Percentiles rank a stretch among this genome's conserved stretches.
Conservation (phyloP, 2,888 invertebrate genomes). For the Dascillus cervinus region DNA sequence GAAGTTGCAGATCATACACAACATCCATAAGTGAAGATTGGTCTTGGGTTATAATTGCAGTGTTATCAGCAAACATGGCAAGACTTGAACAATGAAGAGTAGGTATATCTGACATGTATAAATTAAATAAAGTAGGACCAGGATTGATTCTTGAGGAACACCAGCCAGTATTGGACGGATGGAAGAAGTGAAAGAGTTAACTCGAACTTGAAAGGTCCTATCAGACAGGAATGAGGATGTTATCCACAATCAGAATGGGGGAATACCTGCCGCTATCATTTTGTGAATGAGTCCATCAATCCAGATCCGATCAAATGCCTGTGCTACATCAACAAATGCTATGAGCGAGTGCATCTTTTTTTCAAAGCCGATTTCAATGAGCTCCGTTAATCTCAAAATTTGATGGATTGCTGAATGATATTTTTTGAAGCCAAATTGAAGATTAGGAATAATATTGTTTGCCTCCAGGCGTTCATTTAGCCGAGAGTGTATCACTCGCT, state of each 20-base stretch:
- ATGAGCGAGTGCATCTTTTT: too few relatives aligned
- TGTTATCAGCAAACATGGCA: slow-evolving; percentile 2
- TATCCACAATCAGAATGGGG: not conserved
- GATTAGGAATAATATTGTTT: slow-evolving; percentile 1
- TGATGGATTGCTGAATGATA: too few relatives aligned
- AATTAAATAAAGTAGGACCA: slow-evolving; percentile 1
- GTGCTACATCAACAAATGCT: too few relatives aligned
- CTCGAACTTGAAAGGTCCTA: slow-evolving; percentile 1
- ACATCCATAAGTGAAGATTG: slow-evolving; percentile 1
- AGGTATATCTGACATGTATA: not conserved
- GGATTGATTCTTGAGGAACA: slow-evolving; percentile 2
- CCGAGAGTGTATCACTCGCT: not conserved
- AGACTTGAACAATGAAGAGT: not conserved
- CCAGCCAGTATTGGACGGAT: not conserved
- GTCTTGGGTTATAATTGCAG: not conserved
- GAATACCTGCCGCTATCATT: not conserved
- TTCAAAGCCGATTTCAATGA: too few relatives aligned
- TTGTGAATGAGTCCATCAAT: not conserved
- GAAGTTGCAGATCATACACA: not conserved
- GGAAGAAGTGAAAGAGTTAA: not conserved
- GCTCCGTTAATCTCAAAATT: too few relatives aligned
- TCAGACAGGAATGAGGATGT: not conserved
- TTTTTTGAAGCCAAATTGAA: too few relatives aligned
- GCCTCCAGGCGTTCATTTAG: slow-evolving; percentile 1
- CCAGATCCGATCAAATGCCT: not conserved